A percentile compares a stretch with the other conserved stretches of the same genome.
Evolutionary conservation across 2,888 invertebrate genomes (phyloP).

Genomic region (Epistrophella euchroma): DNA sequence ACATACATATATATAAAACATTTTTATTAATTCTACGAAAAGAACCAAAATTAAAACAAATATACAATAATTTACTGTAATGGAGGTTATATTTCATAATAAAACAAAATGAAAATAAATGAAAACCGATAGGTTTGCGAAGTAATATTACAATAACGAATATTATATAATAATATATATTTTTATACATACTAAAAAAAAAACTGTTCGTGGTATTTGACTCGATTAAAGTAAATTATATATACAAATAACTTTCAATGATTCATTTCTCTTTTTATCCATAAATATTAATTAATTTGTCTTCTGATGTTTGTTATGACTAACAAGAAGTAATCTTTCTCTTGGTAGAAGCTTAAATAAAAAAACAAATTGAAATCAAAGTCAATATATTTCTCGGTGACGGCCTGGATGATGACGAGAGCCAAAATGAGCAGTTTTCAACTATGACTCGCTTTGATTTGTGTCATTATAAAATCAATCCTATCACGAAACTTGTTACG

Average conservation of each 20-base stretch:
- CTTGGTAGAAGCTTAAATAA: background rate
- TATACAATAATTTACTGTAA: constrained; percentile 48
- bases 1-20: background rate
- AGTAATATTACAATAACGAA: background rate
- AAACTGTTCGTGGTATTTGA: constrained; percentile 13
- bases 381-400: too few species aligned
- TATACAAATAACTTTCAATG: background rate
- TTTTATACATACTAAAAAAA: too few species aligned
- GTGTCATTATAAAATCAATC: too few species aligned
- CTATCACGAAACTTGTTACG: too few species aligned
- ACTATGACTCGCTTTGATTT: too few species aligned
- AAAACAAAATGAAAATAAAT: constrained; percentile 16
- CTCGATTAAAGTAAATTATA: constrained; percentile 51
- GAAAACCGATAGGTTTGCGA: background rate
- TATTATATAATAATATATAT: constrained; percentile 33
- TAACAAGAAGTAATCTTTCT: background rate
- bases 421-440: too few species aligned
- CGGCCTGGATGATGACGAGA: too few species aligned
- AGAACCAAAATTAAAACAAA: constrained; percentile 53
- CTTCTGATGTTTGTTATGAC: background rate
- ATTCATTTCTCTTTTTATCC: background rate
- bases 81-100: constrained; percentile 11
- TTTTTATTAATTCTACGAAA: constrained; percentile 27
- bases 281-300: background rate
- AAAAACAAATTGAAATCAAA: too few species aligned